phyloP scores from a whole-genome alignment of 37 sponge, comb jelly and placozoan genomes.

The Aplysina aerophoba region DNA sequence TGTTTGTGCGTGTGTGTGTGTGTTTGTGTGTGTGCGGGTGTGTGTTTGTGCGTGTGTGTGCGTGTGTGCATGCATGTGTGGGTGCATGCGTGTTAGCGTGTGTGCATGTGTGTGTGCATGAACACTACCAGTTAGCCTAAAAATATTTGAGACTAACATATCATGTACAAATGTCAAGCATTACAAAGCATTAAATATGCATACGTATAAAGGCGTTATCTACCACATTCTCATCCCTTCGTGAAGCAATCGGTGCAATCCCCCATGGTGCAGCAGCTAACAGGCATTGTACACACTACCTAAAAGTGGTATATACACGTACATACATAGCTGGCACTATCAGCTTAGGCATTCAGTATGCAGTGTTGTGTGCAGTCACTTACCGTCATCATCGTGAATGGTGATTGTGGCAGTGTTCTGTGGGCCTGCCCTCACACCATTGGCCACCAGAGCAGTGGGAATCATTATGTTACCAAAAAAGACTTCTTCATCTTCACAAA shows the following conservation, averaged over 20 bases:
- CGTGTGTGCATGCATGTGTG: not conserved
- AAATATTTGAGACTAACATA: no score
- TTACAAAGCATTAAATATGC: no score
- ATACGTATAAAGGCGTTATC: no score
- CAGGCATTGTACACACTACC: no score
- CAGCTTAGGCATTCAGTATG: not conserved
- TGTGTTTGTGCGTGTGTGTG: slow-evolving; percentile 31
- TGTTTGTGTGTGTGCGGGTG: slow-evolving; percentile 35
- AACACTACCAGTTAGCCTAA: no score
- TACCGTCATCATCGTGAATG: slow-evolving; percentile 43
- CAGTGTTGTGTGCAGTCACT: not conserved
- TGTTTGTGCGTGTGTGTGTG: slow-evolving; percentile 29
- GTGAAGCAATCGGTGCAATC: no score
- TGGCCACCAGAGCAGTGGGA: not conserved
- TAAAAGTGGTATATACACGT: no score
- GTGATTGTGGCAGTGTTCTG: not conserved
- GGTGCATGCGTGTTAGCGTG: not conserved
- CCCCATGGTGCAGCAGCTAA: no score
- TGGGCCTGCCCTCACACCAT: not conserved
- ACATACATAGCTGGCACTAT: no score
- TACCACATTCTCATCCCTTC: no score
- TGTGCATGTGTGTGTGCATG: not conserved
- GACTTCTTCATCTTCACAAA: not conserved
- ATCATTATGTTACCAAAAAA: not conserved
- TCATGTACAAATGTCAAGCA: no score